Conservation (phyloP, 2,797 vertebrate genomes). For the Anolis apletophallus region DNA sequence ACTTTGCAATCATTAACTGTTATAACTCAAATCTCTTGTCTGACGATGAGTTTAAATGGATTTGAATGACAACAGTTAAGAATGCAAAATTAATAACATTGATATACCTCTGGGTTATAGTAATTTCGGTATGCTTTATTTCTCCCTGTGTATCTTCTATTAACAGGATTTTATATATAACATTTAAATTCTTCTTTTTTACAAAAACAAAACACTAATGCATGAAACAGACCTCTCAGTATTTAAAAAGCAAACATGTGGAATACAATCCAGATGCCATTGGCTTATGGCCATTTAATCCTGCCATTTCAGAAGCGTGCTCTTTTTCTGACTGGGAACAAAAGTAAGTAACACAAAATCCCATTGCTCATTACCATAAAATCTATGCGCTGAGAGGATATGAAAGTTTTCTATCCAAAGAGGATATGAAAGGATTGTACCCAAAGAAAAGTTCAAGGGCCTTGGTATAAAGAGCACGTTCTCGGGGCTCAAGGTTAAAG, state of each 20-base stretch:
- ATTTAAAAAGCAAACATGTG: conserved; percentile 15
- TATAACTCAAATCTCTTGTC: background rate
- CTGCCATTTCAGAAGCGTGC: conserved; percentile 60
- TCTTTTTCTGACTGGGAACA: conserved; percentile 53
- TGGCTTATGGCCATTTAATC: conserved; percentile 50
- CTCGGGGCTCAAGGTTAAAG: conserved; percentile 56
- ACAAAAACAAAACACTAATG: background rate
- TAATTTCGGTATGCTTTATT: background rate
- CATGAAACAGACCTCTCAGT: background rate
- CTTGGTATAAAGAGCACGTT: conserved; percentile 45
- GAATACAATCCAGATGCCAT: conserved; percentile 30
- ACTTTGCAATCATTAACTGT: background rate
- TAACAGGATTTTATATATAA: background rate
- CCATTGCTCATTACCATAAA: conserved; percentile 73
- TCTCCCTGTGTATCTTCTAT: background rate
- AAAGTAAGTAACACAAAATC: conserved; percentile 63
- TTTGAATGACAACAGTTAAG: background rate
- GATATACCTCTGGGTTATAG: background rate
- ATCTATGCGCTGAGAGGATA: conserved; percentile 58
- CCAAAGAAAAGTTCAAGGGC: conserved; percentile 64
- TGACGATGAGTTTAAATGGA: background rate
- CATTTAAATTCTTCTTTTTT: background rate
- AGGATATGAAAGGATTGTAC: conserved; percentile 64
- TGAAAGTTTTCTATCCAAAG: conserved; percentile 62
- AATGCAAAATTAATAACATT: background rate